A percentile compares a stretch with the other conserved stretches of the same genome.
Conservation (phyloP, 2,888 invertebrate genomes). For the Heliconius ethilla region DNA sequence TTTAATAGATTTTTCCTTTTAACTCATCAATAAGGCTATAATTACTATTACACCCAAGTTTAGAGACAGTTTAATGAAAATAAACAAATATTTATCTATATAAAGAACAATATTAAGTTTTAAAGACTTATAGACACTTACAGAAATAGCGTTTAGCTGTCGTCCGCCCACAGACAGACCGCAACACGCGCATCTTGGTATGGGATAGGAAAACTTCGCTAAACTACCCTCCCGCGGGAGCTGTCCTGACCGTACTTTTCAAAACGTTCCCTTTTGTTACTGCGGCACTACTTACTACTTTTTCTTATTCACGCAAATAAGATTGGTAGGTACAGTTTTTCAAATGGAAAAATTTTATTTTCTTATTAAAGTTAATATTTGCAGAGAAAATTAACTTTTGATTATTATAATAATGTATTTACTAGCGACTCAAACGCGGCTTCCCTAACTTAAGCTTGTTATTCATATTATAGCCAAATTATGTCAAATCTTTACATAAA, state of each 20-base stretch:
- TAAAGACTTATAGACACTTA: background rate
- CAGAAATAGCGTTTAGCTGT: background rate
- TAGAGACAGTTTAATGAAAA: background rate
- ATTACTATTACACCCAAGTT: background rate
- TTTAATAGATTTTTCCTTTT: background rate
- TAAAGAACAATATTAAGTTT: background rate
- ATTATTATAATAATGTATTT: background rate
- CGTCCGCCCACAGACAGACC: constrained; percentile 25
- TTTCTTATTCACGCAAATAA: constrained; percentile 19
- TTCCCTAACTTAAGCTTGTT: too few relatives aligned
- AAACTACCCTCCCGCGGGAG: constrained; percentile 65
- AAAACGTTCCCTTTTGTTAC: constrained; percentile 62
- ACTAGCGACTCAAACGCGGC: too few relatives aligned
- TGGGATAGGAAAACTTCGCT: constrained; percentile 52
- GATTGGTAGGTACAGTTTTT: constrained; percentile 11
- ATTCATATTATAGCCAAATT: too few relatives aligned
- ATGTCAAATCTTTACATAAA: too few relatives aligned
- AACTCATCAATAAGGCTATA: background rate
- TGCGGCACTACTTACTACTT: constrained; percentile 44
- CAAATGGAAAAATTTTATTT: constrained; percentile 12
- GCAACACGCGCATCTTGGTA: constrained; percentile 16
- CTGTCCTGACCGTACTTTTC: constrained; percentile 72
- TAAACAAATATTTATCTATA: background rate
- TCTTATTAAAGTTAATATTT: background rate
- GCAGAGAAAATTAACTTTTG: background rate